Evolutionary conservation across 2,888 invertebrate species (phyloP).

Genomic region (Cacoxenus indagator): DNA sequence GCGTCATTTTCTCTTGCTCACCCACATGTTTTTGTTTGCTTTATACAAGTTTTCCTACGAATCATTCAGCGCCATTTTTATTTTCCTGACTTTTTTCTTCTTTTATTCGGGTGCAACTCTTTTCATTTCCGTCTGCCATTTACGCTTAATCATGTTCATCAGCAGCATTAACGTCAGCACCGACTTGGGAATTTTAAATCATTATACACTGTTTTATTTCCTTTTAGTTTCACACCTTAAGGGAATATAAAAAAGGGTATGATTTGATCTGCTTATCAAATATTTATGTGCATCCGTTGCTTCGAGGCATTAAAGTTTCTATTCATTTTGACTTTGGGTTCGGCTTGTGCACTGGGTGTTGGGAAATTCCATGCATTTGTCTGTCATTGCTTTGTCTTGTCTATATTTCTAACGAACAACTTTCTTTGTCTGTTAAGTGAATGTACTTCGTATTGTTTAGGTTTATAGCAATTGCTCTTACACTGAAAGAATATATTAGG

Average conservation of each 20-base stretch:
- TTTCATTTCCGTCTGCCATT: conserved; percentile 28
- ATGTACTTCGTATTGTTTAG: too few relatives aligned
- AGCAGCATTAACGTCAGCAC: background rate
- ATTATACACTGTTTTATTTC: conserved; percentile 5
- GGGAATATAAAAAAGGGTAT: conserved; percentile 45
- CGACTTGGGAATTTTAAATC: background rate
- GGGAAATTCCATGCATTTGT: background rate
- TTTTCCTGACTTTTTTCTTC: background rate
- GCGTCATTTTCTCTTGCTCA: background rate
- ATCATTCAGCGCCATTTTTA: background rate
- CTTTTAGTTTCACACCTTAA: conserved; percentile 20
- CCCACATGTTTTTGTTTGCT: background rate
- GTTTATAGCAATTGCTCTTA: too few relatives aligned
- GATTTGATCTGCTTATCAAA: conserved; percentile 59
- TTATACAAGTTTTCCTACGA: background rate
- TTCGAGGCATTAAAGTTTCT: background rate
- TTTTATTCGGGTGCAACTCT: background rate
- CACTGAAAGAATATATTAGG: too few relatives aligned
- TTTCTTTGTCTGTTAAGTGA: background rate
- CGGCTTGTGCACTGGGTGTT: background rate
- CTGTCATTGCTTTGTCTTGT: background rate
- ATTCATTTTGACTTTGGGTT: background rate
- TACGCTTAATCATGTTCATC: conserved; percentile 19
- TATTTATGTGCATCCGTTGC: conserved; percentile 42
- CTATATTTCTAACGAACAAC: background rate